Evolutionary conservation across 2,113 vertebrate genomes (phyloP), one percentile per base, ranked within the genome.

Genomic region (Xiphophorus maculatus): DNA sequence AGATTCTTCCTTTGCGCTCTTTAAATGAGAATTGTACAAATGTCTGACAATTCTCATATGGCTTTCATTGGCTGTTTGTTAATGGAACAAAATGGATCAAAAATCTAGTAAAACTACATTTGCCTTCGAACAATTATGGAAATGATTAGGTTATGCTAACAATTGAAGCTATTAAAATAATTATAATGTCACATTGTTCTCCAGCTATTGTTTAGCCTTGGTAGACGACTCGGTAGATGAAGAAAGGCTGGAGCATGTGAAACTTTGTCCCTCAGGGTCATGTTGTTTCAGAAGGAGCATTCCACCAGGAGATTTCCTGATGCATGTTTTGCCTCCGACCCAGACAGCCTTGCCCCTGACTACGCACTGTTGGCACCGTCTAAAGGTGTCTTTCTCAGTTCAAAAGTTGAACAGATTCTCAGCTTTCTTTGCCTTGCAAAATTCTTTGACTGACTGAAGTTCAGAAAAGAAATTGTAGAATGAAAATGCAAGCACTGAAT

Each of bases 91-190:
- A 71, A 82, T 80, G 63, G 1, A 19, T 48, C 44, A 48, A 48
- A 19, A 17, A 48, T 19, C 17, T 17, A 48, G 14, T 48, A 48
- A 48, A 19, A 19, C 42, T 5, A 17, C 14, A 48, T 17, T 48
- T 48, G 5, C 80, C 76, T 73, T 19, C 5, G 71, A 71, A 81
- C 74, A 37, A 73, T 72, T 89, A 85, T 90, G 86, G 85, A 79
- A 25, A 75, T 84, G 80, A 85, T 90, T 87, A 90, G 77, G 80
- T 76, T 73, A 71, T 37, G 75, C 68, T 78, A 86, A 82, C 78
- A 84, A 85, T 74, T 67, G 35, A 12, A 74, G 63, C 75, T 60
- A 89, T 90, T 92, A 90, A 80, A 88, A 76, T 84, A 81, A 84
- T 88, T 84, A 86, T 88, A 80, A 84, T 88, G 89, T 77, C 74